Evolutionary conservation across 2,888 invertebrate species (phyloP).

Genomic region (Monopis laevigella): DNA sequence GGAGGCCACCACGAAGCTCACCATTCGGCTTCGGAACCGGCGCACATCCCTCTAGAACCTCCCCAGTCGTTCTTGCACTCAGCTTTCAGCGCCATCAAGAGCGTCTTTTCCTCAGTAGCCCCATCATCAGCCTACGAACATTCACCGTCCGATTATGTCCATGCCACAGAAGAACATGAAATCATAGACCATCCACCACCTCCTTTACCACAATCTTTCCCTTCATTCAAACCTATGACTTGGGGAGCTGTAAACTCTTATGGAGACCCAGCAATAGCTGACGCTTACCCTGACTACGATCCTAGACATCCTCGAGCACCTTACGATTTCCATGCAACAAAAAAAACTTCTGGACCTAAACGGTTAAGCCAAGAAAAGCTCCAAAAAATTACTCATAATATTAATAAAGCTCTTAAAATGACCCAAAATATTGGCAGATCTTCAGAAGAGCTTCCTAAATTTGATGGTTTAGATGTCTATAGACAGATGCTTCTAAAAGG

Average conservation of each 20-base stretch:
- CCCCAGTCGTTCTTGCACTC: constrained; percentile 46
- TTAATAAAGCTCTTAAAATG: constrained; percentile 42
- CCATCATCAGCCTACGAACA: constrained; percentile 17
- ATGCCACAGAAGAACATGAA: constrained; percentile 16
- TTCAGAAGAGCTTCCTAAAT: constrained; percentile 38
- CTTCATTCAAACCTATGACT: constrained; percentile 41
- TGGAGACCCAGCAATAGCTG: constrained; percentile 46
- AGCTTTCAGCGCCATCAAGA: constrained; percentile 52
- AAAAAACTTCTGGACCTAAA: constrained; percentile 32
- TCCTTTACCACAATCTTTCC: constrained; percentile 32
- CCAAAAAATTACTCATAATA: constrained; percentile 47
- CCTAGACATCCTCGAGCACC: constrained; percentile 35
- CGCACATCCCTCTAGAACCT: constrained; percentile 45
- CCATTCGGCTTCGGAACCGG: constrained; percentile 22
- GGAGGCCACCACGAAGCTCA: constrained; percentile 32
- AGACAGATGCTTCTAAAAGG: constrained; percentile 38
- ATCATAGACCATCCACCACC: constrained; percentile 38
- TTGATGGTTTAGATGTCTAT: constrained; percentile 34
- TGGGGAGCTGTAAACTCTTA: constrained; percentile 56
- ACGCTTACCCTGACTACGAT: constrained; percentile 41
- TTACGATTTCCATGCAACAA: constrained; percentile 33
- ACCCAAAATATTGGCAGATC: constrained; percentile 39
- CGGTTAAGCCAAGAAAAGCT: constrained; percentile 45
- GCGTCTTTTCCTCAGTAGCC: constrained; percentile 33
- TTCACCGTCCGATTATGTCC: constrained; percentile 16